These are phyloP conservation scores for Salvelinus sp. DNA, from an alignment of 2,113 vertebrate species.

Conservation along the genomic window DNA sequence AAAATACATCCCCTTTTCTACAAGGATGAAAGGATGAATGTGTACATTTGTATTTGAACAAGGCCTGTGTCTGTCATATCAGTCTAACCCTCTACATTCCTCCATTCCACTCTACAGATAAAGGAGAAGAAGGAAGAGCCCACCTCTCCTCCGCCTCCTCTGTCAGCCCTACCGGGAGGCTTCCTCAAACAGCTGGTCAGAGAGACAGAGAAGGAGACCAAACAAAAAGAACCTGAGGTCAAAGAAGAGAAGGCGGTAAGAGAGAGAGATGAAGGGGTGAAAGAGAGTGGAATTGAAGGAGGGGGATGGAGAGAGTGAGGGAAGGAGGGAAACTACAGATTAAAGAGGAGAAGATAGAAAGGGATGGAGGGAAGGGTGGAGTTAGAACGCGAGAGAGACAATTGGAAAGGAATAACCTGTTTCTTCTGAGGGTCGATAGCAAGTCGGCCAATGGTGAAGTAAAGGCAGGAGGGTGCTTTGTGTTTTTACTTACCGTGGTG, in stretches of 20 bases:
- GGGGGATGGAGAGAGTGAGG: background rate
- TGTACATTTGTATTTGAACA: too few species aligned
- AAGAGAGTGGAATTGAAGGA: background rate
- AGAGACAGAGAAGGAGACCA: slow-evolving; percentile 78
- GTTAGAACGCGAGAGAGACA: too few species aligned
- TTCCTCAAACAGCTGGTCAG: slow-evolving; percentile 94
- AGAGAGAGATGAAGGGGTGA: background rate
- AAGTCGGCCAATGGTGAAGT: slow-evolving; percentile 20
- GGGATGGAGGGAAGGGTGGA: background rate
- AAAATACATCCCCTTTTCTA: too few species aligned
- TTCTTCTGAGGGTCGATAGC: background rate
- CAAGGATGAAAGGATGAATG: too few species aligned
- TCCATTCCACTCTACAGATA: slow-evolving; percentile 75
- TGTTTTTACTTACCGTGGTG: background rate
- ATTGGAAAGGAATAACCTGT: too few species aligned
- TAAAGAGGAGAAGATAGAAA: background rate
- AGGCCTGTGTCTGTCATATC: background rate
- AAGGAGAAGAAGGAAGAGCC: slow-evolving; percentile 86
- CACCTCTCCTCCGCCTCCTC: slow-evolving; percentile 74
- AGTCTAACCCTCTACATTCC: background rate
- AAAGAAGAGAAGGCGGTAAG: slow-evolving; percentile 71
- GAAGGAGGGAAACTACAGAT: too few species aligned
- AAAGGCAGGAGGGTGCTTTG: slow-evolving; percentile 44
- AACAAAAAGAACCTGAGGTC: slow-evolving; percentile 72
- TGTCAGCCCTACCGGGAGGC: slow-evolving; percentile 85